Evolutionary conservation across 2,888 invertebrate species (phyloP).

Genomic region (Oeneis ivallda): DNA sequence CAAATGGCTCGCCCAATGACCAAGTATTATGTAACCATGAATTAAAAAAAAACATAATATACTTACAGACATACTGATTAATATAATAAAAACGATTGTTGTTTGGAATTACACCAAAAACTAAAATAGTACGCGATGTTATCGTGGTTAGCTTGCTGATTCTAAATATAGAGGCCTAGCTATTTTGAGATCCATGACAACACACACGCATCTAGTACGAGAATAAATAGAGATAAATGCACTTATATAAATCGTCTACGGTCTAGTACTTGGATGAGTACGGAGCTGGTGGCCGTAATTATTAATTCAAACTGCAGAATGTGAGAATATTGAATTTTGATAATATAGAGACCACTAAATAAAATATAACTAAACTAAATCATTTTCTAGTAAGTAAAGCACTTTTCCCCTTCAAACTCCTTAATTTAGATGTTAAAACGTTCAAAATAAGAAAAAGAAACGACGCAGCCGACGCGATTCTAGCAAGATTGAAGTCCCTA

Average conservation of each 20-base stretch:
- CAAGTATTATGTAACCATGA: no score
- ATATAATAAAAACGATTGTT: constrained; percentile 4
- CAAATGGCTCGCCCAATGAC: no score
- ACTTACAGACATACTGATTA: neutral
- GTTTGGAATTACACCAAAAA: constrained; percentile 22
- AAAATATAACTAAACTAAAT: no score
- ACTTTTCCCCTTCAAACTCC: no score
- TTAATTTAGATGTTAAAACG: no score
- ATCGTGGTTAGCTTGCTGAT: constrained; percentile 22
- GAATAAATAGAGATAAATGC: constrained; percentile 7
- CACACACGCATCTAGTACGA: constrained; percentile 1
- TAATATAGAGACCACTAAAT: no score
- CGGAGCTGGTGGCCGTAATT: neutral
- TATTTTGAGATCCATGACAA: constrained; percentile 30
- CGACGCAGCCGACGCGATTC: no score
- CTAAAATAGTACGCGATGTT: constrained; percentile 20
- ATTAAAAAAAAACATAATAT: no score
- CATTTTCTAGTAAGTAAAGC: no score
- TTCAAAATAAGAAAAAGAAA: no score
- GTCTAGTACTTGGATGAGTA: neutral
- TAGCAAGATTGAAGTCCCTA: no score
- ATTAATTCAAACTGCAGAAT: neutral
- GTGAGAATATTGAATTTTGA: no score
- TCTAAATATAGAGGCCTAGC: constrained; percentile 32
- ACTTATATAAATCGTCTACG: constrained; percentile 9